A percentile compares a stretch with the other conserved stretches of the same genome.
Evolutionary conservation across 2,113 vertebrate genomes (phyloP).

Genomic region (Ameiurus melas): DNA sequence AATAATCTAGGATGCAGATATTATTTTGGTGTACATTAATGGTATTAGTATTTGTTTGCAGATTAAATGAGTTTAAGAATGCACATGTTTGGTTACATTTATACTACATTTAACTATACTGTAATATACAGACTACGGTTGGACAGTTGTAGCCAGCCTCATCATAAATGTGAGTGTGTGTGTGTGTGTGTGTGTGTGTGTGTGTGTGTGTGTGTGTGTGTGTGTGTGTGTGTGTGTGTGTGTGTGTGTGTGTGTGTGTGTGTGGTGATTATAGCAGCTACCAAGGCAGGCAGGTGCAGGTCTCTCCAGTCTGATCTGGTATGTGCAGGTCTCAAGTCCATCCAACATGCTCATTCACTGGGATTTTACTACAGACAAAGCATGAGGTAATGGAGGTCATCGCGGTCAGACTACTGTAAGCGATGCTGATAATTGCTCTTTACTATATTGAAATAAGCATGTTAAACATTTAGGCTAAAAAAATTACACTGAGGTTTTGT

Average conservation of each 20-base stretch:
- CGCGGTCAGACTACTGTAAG: not conserved
- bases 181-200: conserved; percentile 8
- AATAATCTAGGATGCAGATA: not conserved
- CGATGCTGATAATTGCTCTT: conserved; percentile 14
- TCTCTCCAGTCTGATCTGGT: conserved; percentile 57
- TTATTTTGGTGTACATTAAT: not conserved
- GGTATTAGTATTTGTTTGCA: not conserved
- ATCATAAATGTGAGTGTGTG: not conserved
- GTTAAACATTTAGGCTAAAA: not conserved
- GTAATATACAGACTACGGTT: not conserved
- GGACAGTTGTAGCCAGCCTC: not conserved
- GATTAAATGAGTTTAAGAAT: not conserved
- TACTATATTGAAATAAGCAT: not conserved
- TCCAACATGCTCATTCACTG: conserved; percentile 39
- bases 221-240: not conserved
- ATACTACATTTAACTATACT: not conserved
- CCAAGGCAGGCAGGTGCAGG: conserved; percentile 63
- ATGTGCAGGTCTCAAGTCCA: conserved; percentile 59
- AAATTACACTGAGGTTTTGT: not conserved
- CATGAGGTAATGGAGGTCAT: conserved; percentile 30
- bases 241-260: not conserved
- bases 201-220: not conserved
- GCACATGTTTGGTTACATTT: not conserved
- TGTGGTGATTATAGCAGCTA: conserved; percentile 54
- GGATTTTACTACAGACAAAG: not conserved